Conservation (phyloP, 2,888 invertebrate species). For the Seira ritae region DNA sequence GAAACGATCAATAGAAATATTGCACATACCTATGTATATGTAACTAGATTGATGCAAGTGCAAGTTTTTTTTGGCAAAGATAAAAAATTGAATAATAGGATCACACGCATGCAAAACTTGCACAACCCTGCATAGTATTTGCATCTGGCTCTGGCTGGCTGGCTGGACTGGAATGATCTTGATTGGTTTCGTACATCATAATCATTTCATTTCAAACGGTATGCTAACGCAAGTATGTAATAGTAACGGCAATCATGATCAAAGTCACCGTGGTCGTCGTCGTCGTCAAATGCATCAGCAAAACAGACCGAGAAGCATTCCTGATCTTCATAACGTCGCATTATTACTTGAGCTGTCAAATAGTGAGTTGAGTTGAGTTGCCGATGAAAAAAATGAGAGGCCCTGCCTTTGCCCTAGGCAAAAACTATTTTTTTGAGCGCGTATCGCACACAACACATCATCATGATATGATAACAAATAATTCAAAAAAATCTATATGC, state of each 20-base stretch:
- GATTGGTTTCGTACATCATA: not conserved
- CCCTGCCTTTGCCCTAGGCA: constrained; percentile 62
- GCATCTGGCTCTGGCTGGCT: not conserved
- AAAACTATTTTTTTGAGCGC: constrained; percentile 21
- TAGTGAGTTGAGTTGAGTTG: constrained; percentile 24
- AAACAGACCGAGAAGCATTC: not conserved
- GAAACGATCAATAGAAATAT: constrained; percentile 13
- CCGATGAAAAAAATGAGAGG: constrained; percentile 7
- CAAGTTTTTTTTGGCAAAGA: constrained; percentile 5
- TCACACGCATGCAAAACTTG: not conserved
- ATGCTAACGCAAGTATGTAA: too few species aligned
- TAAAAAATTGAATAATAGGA: constrained; percentile 17
- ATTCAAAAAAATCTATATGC: too few species aligned
- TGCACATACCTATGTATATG: not conserved
- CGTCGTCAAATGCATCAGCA: not conserved
- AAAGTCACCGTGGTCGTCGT: not conserved
- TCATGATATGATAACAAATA: not conserved
- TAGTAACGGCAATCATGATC: not conserved
- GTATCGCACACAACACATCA: constrained; percentile 36
- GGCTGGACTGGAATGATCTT: constrained; percentile 9
- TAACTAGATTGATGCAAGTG: constrained; percentile 1
- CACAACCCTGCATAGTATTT: not conserved
- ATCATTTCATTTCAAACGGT: not conserved
- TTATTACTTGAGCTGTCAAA: constrained; percentile 50
- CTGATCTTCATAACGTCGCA: not conserved